phyloP scores from a whole-genome alignment of 2,888 invertebrate genomes.

The Dicyrtoma fusca region DNA sequence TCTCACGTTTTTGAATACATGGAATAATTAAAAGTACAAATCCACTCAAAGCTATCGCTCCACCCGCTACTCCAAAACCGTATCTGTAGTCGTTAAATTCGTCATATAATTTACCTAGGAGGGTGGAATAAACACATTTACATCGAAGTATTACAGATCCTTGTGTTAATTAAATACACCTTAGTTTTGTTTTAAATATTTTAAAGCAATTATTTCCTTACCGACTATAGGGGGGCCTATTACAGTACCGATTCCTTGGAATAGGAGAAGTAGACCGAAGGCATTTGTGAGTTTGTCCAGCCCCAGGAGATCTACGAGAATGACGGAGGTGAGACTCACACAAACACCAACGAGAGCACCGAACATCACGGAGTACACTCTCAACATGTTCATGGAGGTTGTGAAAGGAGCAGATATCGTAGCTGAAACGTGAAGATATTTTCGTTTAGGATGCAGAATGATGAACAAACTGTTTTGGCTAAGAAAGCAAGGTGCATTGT shows the following conservation, averaged over 20 bases:
- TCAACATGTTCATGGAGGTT: slow-evolving; percentile 72
- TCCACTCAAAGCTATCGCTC: slow-evolving; percentile 82
- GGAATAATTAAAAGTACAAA: slow-evolving; percentile 84
- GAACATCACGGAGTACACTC: slow-evolving; percentile 76
- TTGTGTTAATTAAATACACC: too few species aligned
- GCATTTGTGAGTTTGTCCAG: slow-evolving; percentile 92
- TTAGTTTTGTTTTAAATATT: too few species aligned
- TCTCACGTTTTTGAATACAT: slow-evolving; percentile 57
- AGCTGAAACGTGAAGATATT: too few species aligned
- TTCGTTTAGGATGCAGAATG: slow-evolving; percentile 40
- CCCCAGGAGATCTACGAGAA: slow-evolving; percentile 91
- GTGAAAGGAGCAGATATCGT: slow-evolving; percentile 80
- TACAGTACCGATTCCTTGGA: slow-evolving; percentile 91
- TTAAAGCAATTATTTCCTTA: slow-evolving; percentile 62
- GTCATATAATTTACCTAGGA: slow-evolving; percentile 46
- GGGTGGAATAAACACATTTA: too few species aligned
- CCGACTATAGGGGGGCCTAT: slow-evolving; percentile 93
- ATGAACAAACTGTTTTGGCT: too few species aligned
- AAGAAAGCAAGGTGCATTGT: too few species aligned
- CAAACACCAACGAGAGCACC: slow-evolving; percentile 94
- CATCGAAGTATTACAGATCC: too few species aligned
- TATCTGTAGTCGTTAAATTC: slow-evolving; percentile 45
- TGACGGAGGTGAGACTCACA: slow-evolving; percentile 94
- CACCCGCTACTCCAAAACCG: slow-evolving; percentile 86
- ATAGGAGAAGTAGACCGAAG: slow-evolving; percentile 86